Evolutionary conservation across 2,888 invertebrate species (phyloP).

Genomic region (Agrochola litura): DNA sequence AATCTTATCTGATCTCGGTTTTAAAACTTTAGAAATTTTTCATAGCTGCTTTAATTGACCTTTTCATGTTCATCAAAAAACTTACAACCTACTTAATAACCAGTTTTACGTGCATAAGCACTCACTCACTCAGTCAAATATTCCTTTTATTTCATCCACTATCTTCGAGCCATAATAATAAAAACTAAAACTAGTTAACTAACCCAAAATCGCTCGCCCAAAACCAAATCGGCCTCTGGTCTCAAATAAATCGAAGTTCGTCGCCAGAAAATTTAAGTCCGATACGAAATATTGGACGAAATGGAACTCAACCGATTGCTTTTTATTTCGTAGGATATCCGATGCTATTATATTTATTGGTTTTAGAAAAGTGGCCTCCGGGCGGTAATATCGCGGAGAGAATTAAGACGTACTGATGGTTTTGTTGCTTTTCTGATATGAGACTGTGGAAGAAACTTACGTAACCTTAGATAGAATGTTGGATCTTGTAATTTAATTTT

Average conservation of each 20-base stretch:
- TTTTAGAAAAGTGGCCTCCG: conserved; percentile 82
- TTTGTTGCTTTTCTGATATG: conserved; percentile 40
- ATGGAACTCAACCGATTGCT: conserved; percentile 77
- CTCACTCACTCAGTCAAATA: too few species aligned
- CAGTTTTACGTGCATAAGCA: neutral
- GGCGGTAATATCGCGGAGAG: conserved; percentile 76
- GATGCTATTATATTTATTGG: conserved; percentile 85
- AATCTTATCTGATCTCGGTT: neutral
- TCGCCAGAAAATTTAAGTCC: conserved; percentile 69
- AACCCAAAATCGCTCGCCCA: conserved; percentile 39
- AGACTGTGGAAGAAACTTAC: conserved; percentile 20
- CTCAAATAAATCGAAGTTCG: conserved; percentile 60
- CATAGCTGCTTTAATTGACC: neutral
- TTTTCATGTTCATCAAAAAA: neutral
- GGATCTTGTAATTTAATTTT: conserved; percentile 13
- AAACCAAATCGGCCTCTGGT: conserved; percentile 46
- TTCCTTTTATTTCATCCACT: neutral
- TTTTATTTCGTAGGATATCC: conserved; percentile 81
- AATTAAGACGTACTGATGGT: conserved; percentile 74
- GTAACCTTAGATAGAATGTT: conserved; percentile 5
- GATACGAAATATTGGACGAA: conserved; percentile 76
- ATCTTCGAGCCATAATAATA: conserved; percentile 11
- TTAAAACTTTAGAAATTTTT: neutral
- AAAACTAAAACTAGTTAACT: conserved; percentile 39
- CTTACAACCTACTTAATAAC: neutral